A percentile compares a stretch with the other conserved stretches of the same genome.
Evolutionary conservation across 2,888 invertebrate species (phyloP).

Genomic region (Eilema sororculum): DNA sequence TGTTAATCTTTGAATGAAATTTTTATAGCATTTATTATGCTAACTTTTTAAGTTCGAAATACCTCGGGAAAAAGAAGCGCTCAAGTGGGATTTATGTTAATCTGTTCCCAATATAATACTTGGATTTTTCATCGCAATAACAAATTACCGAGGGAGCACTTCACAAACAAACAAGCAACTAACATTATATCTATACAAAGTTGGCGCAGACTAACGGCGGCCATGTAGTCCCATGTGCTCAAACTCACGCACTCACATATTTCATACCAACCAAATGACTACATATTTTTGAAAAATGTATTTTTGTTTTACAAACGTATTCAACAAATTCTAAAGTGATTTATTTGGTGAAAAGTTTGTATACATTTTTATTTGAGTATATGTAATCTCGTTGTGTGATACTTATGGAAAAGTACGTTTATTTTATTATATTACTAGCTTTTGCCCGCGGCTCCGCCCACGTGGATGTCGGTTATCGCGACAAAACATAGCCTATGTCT

Average conservation of each 20-base stretch:
- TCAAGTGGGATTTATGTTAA: no score
- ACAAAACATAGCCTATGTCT: no score
- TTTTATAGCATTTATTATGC: no score
- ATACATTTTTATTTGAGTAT: neutral
- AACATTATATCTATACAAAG: neutral
- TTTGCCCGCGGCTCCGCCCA: no score
- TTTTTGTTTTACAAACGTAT: neutral
- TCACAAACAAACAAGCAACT: neutral
- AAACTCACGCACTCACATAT: neutral
- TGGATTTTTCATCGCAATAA: neutral
- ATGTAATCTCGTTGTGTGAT: neutral
- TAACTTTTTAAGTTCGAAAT: no score
- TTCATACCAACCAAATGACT: neutral
- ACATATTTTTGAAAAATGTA: neutral
- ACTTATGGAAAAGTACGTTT: no score
- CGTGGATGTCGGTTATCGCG: no score
- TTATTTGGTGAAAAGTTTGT: neutral
- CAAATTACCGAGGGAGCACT: neutral
- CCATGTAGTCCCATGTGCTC: neutral
- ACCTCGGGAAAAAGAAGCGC: no score
- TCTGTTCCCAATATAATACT: neutral
- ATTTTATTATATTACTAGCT: no score
- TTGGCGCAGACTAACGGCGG: neutral
- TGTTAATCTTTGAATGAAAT: no score
- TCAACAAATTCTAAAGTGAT: neutral